These are phyloP conservation scores for Tangachromis dhanisi DNA, from an alignment of 2,113 vertebrate species.

Conservation along the genomic window DNA sequence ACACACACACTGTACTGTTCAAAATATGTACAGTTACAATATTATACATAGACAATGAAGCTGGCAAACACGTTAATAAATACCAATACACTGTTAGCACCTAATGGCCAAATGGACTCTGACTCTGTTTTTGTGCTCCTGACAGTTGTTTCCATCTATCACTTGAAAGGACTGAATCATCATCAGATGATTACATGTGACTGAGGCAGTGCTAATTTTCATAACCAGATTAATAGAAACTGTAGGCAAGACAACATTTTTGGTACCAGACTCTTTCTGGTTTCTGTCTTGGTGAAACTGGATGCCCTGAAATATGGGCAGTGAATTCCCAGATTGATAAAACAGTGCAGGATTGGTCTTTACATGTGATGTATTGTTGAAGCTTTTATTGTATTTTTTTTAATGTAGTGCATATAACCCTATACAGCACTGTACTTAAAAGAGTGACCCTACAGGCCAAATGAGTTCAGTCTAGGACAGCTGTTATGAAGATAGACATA, in stretches of 20 bases:
- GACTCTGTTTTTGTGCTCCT: background rate
- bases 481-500: background rate
- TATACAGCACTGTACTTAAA: background rate
- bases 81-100: background rate
- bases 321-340: background rate
- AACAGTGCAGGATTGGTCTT: background rate
- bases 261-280: background rate
- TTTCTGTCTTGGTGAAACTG: rapidly evolving
- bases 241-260: background rate
- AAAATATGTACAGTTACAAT: background rate
- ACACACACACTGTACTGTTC: background rate
- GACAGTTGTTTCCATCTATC: background rate
- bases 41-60: background rate
- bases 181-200: background rate
- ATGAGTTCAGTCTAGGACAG: background rate
- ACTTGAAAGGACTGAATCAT: background rate
- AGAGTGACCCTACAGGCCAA: background rate
- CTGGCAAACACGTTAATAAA: background rate
- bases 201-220: background rate
- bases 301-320: background rate
- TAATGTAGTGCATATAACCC: background rate
- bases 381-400: background rate
- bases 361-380: rapidly evolving
- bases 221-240: background rate
- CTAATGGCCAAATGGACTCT: background rate